Evolutionary conservation across 2,797 vertebrate species (phyloP).

Genomic region (Erethizon dorsatum): DNA sequence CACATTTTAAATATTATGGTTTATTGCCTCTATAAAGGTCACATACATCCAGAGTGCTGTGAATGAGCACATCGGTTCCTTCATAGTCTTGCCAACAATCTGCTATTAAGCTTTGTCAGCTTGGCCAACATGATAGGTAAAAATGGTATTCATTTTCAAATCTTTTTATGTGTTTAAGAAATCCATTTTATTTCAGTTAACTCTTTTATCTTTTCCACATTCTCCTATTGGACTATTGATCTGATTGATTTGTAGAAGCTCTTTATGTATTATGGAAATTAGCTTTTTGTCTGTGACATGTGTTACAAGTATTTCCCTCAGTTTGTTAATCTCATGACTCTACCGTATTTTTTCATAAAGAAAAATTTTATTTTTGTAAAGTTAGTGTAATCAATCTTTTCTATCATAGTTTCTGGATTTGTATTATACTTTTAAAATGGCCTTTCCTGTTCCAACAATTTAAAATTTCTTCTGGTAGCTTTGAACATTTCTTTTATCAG

Average conservation of each 20-base stretch:
- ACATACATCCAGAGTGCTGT: not conserved
- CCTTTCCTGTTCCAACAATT: not conserved
- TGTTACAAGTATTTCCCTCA: not conserved
- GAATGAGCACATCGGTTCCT: constrained; percentile 41
- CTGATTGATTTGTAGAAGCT: constrained; percentile 48
- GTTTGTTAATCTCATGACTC: constrained; percentile 9
- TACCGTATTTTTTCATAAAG: not conserved
- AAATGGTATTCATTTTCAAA: constrained; percentile 60
- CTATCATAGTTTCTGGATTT: not conserved
- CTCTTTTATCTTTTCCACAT: constrained; percentile 36
- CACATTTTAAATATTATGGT: constrained; percentile 63
- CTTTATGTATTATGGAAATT: constrained; percentile 61
- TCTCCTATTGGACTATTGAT: constrained; percentile 17
- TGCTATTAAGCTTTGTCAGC: constrained; percentile 68
- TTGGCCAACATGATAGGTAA: constrained; percentile 66
- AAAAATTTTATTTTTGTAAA: constrained; percentile 18
- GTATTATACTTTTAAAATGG: not conserved
- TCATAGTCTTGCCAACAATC: not conserved
- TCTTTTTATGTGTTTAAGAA: constrained; percentile 63
- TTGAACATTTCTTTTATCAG: not conserved
- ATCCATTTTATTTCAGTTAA: constrained; percentile 61
- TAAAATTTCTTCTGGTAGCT: not conserved
- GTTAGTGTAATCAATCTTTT: not conserved
- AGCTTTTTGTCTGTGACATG: not conserved
- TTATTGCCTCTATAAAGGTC: constrained; percentile 66